Conservation (phyloP, 1,140 invertebrate genomes). For the Belonocnema kinseyi region DNA sequence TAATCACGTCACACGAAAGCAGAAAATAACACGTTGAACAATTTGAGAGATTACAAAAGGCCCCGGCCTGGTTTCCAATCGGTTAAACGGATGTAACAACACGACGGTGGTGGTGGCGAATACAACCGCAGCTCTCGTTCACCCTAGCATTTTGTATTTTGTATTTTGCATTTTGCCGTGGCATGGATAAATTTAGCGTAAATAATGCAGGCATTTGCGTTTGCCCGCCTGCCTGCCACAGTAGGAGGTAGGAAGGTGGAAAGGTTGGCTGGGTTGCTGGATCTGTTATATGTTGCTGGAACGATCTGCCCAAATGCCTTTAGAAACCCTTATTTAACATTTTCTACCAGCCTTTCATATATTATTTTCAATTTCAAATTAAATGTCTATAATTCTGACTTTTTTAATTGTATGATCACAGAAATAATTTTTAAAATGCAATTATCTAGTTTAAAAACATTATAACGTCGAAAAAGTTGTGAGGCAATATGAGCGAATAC, state of each 20-base stretch:
- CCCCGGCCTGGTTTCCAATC: constrained; percentile 35
- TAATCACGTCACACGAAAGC: constrained; percentile 3
- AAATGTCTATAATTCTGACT: no score
- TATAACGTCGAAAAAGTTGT: no score
- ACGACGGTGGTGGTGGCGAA: constrained; percentile 41
- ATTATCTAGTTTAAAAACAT: no score
- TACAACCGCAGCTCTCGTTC: constrained; percentile 22
- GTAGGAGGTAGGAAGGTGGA: constrained; percentile 41
- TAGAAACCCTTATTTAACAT: constrained; percentile 4
- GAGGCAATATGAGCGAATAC: no score
- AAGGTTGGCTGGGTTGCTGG: constrained; percentile 39
- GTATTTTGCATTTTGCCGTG: constrained; percentile 51
- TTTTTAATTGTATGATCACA: no score
- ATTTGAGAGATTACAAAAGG: constrained; percentile 46
- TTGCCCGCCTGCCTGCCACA: constrained; percentile 54
- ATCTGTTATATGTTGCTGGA: constrained; percentile 38
- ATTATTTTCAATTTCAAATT: no score
- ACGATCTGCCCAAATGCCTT: constrained; percentile 39
- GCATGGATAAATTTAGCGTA: constrained; percentile 60
- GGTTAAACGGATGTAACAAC: constrained; percentile 46
- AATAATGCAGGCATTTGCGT: constrained; percentile 61
- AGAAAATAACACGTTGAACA: constrained; percentile 45
- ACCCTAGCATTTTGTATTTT: constrained; percentile 49
- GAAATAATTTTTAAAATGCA: no score
- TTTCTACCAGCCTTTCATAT: constrained; percentile 12